A percentile compares a stretch with the other conserved stretches of the same genome.
Conservation (phyloP, 2,888 invertebrate genomes). For the Fissipunctia ypsillon region DNA sequence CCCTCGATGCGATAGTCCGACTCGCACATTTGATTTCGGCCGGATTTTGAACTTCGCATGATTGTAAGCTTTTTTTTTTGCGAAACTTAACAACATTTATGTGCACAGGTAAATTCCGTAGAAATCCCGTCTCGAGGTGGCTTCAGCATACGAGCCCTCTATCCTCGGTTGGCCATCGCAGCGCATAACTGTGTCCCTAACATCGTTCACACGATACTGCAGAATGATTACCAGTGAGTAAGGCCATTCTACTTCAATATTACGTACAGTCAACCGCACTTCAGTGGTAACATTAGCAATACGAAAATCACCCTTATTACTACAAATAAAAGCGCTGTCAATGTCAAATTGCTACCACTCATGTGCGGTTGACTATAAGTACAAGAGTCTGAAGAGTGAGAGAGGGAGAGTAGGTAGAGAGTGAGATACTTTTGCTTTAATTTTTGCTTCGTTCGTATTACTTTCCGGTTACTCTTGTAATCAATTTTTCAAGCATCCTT, state of each 20-base stretch:
- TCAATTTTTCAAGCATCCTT: no score
- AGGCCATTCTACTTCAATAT: background rate
- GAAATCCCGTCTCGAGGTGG: constrained; percentile 93
- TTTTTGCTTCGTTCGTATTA: no score
- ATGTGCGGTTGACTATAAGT: background rate
- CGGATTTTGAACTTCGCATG: no score
- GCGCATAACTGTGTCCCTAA: constrained; percentile 96
- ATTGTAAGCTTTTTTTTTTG: background rate
- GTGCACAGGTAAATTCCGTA: constrained; percentile 92
- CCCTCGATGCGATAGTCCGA: no score
- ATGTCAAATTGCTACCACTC: background rate
- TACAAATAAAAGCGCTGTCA: background rate
- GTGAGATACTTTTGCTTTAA: no score
- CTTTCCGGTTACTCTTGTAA: no score
- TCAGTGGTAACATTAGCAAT: background rate
- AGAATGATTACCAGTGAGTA: constrained; percentile 82
- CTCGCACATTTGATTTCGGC: no score
- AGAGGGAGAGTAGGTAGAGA: no score
- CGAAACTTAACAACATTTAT: background rate
- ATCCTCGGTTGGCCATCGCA: constrained; percentile 93
- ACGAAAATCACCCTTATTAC: no score
- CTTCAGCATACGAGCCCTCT: constrained; percentile 94
- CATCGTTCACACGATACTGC: constrained; percentile 93
- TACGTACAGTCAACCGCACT: background rate
- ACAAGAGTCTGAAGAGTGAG: no score